These are phyloP conservation scores for Mythimna lalbum DNA, from an alignment of 2,888 invertebrate species.

Conservation along the genomic window DNA sequence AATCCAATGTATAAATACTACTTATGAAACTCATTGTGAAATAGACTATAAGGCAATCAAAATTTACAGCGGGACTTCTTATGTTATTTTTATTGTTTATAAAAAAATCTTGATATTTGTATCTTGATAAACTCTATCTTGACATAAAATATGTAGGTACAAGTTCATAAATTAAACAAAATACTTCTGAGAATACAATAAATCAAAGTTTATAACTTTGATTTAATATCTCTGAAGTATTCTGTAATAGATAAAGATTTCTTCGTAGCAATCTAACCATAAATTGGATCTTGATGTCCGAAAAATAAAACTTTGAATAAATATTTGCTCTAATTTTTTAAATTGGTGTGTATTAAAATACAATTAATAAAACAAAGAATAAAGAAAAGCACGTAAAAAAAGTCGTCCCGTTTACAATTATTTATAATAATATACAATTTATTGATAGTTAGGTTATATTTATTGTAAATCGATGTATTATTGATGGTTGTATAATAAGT, in stretches of 20 bases:
- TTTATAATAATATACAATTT: conserved; percentile 77
- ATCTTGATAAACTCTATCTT: background rate
- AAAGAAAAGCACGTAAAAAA: conserved; percentile 58
- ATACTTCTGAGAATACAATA: too few relatives aligned
- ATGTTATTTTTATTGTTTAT: background rate
- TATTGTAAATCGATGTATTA: conserved; percentile 71
- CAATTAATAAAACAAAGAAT: conserved; percentile 47
- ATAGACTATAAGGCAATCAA: conserved; percentile 37
- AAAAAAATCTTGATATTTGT: background rate
- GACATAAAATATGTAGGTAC: background rate
- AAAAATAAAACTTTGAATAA: too few relatives aligned
- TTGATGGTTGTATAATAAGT: conserved; percentile 64
- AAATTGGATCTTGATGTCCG: too few relatives aligned
- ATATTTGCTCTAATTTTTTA: conserved; percentile 1
- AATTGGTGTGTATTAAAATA: conserved; percentile 36
- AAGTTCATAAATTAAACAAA: conserved; percentile 5
- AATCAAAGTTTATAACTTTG: background rate
- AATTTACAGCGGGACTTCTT: conserved; percentile 50
- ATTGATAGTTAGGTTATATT: conserved; percentile 69
- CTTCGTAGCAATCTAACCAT: conserved; percentile 24
- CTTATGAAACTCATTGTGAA: conserved; percentile 45
- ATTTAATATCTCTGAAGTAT: background rate
- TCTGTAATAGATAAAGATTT: background rate
- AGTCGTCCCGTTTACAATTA: conserved; percentile 80
- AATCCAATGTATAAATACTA: conserved; percentile 39